A percentile compares a stretch with the other conserved stretches of the same genome.
Conservation (phyloP, 2,888 invertebrate species). For the Gymnosoma rotundatum region DNA sequence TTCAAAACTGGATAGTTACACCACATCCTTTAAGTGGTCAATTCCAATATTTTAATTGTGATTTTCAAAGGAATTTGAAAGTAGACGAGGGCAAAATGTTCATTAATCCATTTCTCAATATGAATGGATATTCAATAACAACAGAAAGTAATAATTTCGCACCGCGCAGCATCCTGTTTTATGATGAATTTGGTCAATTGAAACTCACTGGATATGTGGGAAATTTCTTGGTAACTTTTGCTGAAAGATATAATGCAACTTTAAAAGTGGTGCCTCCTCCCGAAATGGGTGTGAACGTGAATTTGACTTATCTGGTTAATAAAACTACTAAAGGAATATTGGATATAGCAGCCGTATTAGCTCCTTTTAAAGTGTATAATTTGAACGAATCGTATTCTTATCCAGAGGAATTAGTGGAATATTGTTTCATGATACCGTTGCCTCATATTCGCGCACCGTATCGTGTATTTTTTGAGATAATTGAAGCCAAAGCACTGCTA, state of each 20-base stretch:
- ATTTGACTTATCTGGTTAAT: conserved; percentile 69
- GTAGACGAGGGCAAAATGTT: neutral
- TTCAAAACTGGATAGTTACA: conserved; percentile 35
- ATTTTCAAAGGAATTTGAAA: conserved; percentile 3
- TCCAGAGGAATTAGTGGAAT: conserved; percentile 65
- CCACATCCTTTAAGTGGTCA: neutral
- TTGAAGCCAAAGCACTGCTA: conserved; percentile 38
- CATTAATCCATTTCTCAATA: neutral
- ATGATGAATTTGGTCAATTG: conserved; percentile 43
- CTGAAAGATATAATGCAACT: conserved; percentile 72
- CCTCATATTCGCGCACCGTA: conserved; percentile 41
- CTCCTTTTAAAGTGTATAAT: conserved; percentile 53
- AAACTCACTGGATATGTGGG: conserved; percentile 72
- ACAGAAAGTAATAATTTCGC: conserved; percentile 72
- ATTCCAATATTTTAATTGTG: conserved; percentile 16
- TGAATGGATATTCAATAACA: conserved; percentile 67
- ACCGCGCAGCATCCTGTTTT: conserved; percentile 73
- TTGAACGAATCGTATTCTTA: conserved; percentile 40
- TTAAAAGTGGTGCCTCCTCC: conserved; percentile 55
- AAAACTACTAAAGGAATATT: conserved; percentile 59
- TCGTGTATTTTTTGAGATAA: conserved; percentile 48
- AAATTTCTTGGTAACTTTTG: conserved; percentile 72
- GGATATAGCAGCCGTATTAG: conserved; percentile 51
- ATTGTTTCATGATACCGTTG: conserved; percentile 63
- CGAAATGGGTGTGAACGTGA: conserved; percentile 69